A percentile compares a stretch with the other conserved stretches of the same genome.
Evolutionary conservation across 2,888 invertebrate genomes (phyloP).

Genomic region (Nomada fabriciana): DNA sequence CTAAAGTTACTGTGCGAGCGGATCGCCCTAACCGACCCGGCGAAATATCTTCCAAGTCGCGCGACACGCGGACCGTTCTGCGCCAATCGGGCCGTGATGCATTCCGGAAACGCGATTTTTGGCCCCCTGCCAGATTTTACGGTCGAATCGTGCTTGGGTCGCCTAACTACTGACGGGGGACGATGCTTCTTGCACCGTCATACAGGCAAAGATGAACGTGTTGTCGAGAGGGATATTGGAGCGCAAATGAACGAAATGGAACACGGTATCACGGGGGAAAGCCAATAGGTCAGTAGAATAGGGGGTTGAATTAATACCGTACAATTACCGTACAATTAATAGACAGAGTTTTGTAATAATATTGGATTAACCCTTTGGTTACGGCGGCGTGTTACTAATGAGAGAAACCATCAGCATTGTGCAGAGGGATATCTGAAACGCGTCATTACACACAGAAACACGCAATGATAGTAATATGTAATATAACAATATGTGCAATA

Average conservation of each 20-base stretch:
- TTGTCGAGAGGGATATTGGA: not conserved
- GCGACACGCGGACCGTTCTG: not conserved
- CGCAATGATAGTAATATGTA: too few relatives aligned
- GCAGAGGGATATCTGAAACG: too few relatives aligned
- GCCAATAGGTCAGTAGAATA: too few relatives aligned
- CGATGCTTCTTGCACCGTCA: not conserved
- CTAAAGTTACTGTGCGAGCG: conserved; percentile 58
- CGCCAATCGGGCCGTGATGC: conserved; percentile 3
- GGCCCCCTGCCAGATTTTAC: not conserved
- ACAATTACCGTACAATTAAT: too few relatives aligned
- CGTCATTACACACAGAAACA: too few relatives aligned
- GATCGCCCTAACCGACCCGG: conserved; percentile 30
- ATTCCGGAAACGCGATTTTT: conserved; percentile 24
- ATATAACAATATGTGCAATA: too few relatives aligned
- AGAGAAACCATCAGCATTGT: too few relatives aligned
- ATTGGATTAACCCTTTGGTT: too few relatives aligned
- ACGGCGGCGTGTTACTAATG: too few relatives aligned
- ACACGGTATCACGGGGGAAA: too few relatives aligned
- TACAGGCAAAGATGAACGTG: not conserved
- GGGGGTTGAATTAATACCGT: too few relatives aligned
- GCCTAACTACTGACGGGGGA: not conserved
- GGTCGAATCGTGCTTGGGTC: not conserved
- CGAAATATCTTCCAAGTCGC: conserved; percentile 21
- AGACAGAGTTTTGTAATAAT: too few relatives aligned
- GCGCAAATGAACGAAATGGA: not conserved